Base-by-base conservation (phyloP, 2,113 vertebrate genomes). In the Emydocephalus ijimae region DNA sequence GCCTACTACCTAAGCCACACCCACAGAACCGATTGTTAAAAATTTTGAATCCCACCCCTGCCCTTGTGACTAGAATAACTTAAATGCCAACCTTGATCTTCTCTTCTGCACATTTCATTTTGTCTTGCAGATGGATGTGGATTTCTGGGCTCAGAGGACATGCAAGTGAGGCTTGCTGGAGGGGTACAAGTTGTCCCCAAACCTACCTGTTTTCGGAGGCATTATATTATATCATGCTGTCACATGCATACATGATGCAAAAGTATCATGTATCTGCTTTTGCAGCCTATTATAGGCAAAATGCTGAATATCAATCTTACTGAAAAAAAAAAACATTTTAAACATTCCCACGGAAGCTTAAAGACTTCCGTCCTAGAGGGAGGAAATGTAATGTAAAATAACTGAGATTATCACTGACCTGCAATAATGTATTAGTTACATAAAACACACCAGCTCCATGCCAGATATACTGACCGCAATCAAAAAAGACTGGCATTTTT, bases 401-500 rank as follows among this genome's bases (percentile, higher is more conserved):
- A 89, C 90, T 1, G 24, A 26, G 2, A 0, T 74, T 89, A 74
- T 92, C 91, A 20, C 0, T 87, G 94, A 43, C 92, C 59, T 56
- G 48, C 4, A 34, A 0, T 0, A 94, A 69, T 48, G 11, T 5
- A 0, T 92, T 94, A 93, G 69, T 90, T 90, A 61, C 24, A 50
- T 0, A 87, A 94, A 94, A 9, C 20, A 92, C 93, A 92, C 92
- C 89, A 94, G 21, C 61, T 92, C 87, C 54, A 8, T 18, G 61
- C 92, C 15, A 55, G 89, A 5, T 55, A 11, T 39, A 2, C 48
- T 90, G 69, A 87, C 52, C 48, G 15, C 2, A 39, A 88, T 52
- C 59, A 94, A 74, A 93, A 92, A 92, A 81, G 39, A 88, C 91
- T 94, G 54, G 61, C 39, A 11, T 48, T 26, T 87, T 87, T 88